Evolutionary conservation across 2,797 vertebrate species (phyloP).

Genomic region (Choloepus didactylus): DNA sequence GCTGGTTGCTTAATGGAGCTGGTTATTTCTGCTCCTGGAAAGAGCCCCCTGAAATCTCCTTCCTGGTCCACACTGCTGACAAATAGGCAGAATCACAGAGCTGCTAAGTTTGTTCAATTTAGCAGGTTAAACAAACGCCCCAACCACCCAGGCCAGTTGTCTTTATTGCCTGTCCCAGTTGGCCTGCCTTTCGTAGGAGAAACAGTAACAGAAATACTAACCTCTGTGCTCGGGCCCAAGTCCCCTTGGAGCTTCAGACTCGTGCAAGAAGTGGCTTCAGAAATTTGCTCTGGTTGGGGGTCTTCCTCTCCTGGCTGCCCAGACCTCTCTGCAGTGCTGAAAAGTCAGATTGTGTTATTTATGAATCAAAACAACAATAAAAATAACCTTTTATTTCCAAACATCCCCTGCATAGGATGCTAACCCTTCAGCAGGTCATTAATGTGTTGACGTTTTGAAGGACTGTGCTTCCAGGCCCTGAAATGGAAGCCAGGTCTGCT

Average conservation of each 20-base stretch:
- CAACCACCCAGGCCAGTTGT: not conserved
- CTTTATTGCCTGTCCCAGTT: not conserved
- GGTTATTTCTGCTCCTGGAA: conserved; percentile 39
- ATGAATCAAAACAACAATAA: conserved; percentile 70
- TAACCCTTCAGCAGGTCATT: conserved; percentile 66
- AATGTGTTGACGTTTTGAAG: conserved; percentile 67
- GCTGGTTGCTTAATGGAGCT: not conserved
- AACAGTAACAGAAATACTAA: conserved; percentile 63
- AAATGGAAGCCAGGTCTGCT: conserved; percentile 67
- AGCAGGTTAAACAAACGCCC: conserved; percentile 23
- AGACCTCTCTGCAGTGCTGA: conserved; percentile 52
- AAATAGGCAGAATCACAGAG: conserved; percentile 27
- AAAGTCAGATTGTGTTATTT: conserved; percentile 71
- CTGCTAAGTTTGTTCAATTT: conserved; percentile 9
- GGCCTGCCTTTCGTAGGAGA: not conserved
- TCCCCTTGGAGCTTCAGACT: conserved; percentile 46
- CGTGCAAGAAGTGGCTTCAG: conserved; percentile 47
- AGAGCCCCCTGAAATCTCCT: conserved; percentile 38
- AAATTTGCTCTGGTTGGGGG: not conserved
- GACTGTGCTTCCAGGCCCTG: conserved; percentile 17
- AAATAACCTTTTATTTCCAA: conserved; percentile 62
- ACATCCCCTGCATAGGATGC: conserved; percentile 15
- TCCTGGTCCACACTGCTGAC: not conserved
- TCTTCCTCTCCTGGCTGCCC: conserved; percentile 64
- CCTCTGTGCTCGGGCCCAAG: not conserved